These are phyloP conservation scores for Tigriopus japonicus DNA, from an alignment of 1,140 invertebrate genomes.

Conservation along the genomic window DNA sequence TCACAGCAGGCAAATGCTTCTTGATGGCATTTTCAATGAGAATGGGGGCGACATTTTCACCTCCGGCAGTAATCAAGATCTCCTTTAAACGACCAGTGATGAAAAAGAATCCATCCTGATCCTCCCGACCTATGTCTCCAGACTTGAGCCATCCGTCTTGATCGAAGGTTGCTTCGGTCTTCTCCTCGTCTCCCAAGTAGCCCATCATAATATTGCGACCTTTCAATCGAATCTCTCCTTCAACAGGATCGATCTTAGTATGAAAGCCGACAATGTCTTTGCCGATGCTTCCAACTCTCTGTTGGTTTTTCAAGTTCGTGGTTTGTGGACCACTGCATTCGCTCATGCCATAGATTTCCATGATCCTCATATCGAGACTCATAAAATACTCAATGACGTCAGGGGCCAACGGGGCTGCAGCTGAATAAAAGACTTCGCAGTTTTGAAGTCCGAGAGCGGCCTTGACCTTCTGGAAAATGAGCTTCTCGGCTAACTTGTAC, in stretches of 20 bases:
- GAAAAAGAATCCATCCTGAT: conserved; percentile 9
- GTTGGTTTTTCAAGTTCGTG: conserved; percentile 6
- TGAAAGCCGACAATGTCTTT: background rate
- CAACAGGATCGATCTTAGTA: background rate
- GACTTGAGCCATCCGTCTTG: conserved; percentile 12
- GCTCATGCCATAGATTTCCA: conserved; percentile 32
- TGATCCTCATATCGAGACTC: conserved; percentile 57
- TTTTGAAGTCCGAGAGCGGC: background rate
- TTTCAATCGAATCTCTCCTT: conserved; percentile 1
- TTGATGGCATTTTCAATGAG: conserved; percentile 63
- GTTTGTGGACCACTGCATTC: conserved; percentile 22
- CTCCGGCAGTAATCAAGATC: conserved; percentile 38
- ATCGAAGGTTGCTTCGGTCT: conserved; percentile 19
- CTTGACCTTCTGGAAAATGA: conserved; percentile 1
- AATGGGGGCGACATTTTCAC: conserved; percentile 75
- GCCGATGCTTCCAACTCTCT: background rate
- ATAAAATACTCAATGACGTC: conserved; percentile 70
- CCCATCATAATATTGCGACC: conserved; percentile 30
- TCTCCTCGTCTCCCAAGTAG: conserved; percentile 25
- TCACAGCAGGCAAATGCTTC: conserved; percentile 47
- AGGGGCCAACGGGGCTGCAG: conserved; percentile 57
- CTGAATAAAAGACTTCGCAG: conserved; percentile 31
- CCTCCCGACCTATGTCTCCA: conserved; percentile 6
- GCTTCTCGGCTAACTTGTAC: background rate
- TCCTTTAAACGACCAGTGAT: conserved; percentile 2